phyloP scores from a whole-genome alignment of 2,888 invertebrate species.

The Stenchaetothrips biformis region DNA sequence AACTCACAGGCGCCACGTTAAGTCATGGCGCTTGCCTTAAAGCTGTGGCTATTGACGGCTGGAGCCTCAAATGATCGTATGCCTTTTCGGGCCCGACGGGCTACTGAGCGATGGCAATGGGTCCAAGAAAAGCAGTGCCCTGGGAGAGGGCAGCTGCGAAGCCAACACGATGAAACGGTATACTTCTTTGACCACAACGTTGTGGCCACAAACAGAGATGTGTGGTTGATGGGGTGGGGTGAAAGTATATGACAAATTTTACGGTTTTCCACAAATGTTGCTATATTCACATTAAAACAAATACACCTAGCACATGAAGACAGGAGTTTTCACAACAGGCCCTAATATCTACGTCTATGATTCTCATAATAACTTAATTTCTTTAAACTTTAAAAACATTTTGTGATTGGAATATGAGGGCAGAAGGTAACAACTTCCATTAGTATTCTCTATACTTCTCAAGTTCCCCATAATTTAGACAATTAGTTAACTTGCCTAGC shows the following conservation, averaged over 20 bases:
- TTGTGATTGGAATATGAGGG: slow-evolving; percentile 12
- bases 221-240: neutral
- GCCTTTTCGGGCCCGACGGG: too few relatives aligned
- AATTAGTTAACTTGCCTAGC: slow-evolving; percentile 8
- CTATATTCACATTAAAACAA: slow-evolving; percentile 24
- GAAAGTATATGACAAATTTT: neutral
- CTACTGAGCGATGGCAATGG: too few relatives aligned
- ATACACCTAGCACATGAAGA: slow-evolving; percentile 18
- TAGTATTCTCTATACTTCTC: neutral
- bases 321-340: slow-evolving; percentile 20
- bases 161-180: too few relatives aligned
- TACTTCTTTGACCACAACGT: too few relatives aligned
- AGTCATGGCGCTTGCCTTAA: too few relatives aligned
- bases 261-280: neutral
- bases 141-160: too few relatives aligned
- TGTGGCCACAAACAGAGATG: neutral
- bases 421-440: neutral
- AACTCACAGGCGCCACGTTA: too few relatives aligned
- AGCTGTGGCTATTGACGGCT: too few relatives aligned
- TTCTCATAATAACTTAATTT: slow-evolving; percentile 6
- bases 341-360: slow-evolving; percentile 4
- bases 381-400: slow-evolving; percentile 14
- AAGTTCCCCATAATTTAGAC: neutral
- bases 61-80: too few relatives aligned
- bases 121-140: too few relatives aligned